A percentile compares a stretch with the other conserved stretches of the same genome.
These are phyloP conservation scores for Eospalax fontanierii DNA, from an alignment of 2,797 vertebrate species.

Conservation along the genomic window DNA sequence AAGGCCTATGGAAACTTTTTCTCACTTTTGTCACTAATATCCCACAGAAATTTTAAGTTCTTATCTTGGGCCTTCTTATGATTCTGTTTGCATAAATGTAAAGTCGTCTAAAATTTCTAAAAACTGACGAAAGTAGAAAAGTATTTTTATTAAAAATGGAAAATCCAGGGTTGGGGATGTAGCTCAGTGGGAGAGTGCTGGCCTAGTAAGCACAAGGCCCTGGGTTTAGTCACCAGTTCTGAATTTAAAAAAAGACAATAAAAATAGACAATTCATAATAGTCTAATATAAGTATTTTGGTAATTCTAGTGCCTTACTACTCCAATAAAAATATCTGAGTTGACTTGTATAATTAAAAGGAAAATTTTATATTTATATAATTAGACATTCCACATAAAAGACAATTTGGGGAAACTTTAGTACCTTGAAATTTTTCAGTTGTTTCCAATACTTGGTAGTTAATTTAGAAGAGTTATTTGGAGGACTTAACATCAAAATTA, in stretches of 20 bases:
- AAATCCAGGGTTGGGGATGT: too few relatives aligned
- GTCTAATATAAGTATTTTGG: background rate
- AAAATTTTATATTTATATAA: background rate
- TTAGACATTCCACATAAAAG: background rate
- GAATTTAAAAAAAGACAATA: too few relatives aligned
- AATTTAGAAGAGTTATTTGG: background rate
- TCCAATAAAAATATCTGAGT: background rate
- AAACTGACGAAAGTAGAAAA: background rate
- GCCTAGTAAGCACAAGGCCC: too few relatives aligned
- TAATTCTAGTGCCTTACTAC: background rate
- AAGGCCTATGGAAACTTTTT: background rate
- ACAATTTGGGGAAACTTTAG: background rate
- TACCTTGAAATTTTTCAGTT: background rate
- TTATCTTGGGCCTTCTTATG: conserved; percentile 1
- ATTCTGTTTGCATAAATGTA: background rate
- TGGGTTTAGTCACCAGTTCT: too few relatives aligned
- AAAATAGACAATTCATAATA: background rate
- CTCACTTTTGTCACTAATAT: background rate
- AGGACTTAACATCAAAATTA: conserved; percentile 25
- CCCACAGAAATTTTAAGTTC: conserved; percentile 13
- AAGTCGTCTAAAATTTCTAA: conserved; percentile 34
- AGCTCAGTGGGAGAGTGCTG: too few relatives aligned
- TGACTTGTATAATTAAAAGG: conserved; percentile 13
- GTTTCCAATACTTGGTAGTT: background rate
- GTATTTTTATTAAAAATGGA: background rate